Evolutionary conservation across 2,797 vertebrate genomes (phyloP), one percentile per base, ranked within the genome.

Genomic region (Cynodonichthys magdalenae): DNA sequence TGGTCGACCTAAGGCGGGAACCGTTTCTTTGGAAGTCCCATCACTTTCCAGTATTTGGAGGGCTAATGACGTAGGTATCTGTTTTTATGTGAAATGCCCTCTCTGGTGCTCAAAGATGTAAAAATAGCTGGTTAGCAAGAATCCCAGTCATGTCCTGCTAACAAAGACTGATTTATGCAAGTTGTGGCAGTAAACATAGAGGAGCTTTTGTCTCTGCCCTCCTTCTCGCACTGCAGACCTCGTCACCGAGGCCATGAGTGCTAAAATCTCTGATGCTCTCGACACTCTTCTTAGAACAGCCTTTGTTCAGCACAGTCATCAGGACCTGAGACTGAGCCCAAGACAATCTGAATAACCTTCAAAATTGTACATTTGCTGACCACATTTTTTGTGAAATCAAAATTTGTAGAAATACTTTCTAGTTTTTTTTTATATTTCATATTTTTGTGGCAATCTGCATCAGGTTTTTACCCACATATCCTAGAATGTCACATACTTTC

Each of bases 91-190:
- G 82, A 77, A 73, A 79, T 71, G 65, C 81, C 78, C 69, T 87
- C 61, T 76, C 53, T 80, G 63, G 59, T 63, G 77, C 82, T 81
- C 64, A 83, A 70, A 71, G 90, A 93, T 91, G 66, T 95, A 96
- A 97, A 97, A 97, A 97, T 97, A 98, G 95, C 94, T 90, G 82
- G 88, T 93, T 91, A 93, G 90, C 94, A 95, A 96, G 95, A 97
- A 97, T 96, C 92, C 87, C 92, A 95, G 94, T 94, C 93, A 96
- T 95, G 94, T 94, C 93, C 91, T 66, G 82, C 92, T 93, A 96
- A 98, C 97, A 99, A 98, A 97, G 96, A 85, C 89, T 80, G 94
- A 94, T 94, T 97, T 97, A 95, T 96, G 86, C 86, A 87, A 90
- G 86, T 88, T 90, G 87, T 83, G 82, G 81, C 89, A 89, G 85